Evolutionary conservation across 2,888 invertebrate genomes (phyloP).

Genomic region (Heliconius ismenius): DNA sequence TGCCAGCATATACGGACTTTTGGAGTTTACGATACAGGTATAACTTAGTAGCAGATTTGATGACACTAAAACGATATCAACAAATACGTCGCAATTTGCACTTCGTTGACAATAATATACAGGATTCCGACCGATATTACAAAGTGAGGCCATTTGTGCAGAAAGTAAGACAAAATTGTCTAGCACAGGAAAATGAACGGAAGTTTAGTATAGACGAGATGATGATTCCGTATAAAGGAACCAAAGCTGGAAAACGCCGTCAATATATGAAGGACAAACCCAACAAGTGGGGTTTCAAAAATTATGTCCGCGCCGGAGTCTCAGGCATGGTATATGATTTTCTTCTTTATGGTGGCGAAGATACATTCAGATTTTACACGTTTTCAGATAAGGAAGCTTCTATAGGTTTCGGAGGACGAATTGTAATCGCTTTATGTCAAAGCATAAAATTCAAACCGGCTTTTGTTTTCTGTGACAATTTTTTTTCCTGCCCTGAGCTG

Average conservation of each 20-base stretch:
- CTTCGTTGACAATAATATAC: neutral
- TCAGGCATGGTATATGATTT: slow-evolving; percentile 1
- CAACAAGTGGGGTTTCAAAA: slow-evolving; percentile 33
- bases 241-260: slow-evolving; percentile 44
- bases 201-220: slow-evolving; percentile 43
- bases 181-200: slow-evolving; percentile 37
- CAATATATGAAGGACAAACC: slow-evolving; percentile 45
- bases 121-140: slow-evolving; percentile 37
- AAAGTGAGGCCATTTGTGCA: slow-evolving; percentile 38
- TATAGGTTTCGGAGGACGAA: slow-evolving; percentile 49
- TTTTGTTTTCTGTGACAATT: slow-evolving; percentile 43
- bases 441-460: slow-evolving; percentile 40
- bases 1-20: neutral
- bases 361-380: neutral
- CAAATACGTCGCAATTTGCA: neutral
- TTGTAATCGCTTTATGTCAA: slow-evolving; percentile 48
- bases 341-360: neutral
- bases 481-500: slow-evolving; percentile 45
- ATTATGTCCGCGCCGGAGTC: neutral
- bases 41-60: neutral
- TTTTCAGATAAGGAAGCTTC: slow-evolving; percentile 41
- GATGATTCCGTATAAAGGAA: slow-evolving; percentile 50
- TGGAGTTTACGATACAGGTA: neutral
- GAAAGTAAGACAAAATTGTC: slow-evolving; percentile 39
- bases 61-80: neutral